These are phyloP conservation scores for Sussaba pulchella DNA, from an alignment of 2,888 invertebrate species.

Conservation along the genomic window DNA sequence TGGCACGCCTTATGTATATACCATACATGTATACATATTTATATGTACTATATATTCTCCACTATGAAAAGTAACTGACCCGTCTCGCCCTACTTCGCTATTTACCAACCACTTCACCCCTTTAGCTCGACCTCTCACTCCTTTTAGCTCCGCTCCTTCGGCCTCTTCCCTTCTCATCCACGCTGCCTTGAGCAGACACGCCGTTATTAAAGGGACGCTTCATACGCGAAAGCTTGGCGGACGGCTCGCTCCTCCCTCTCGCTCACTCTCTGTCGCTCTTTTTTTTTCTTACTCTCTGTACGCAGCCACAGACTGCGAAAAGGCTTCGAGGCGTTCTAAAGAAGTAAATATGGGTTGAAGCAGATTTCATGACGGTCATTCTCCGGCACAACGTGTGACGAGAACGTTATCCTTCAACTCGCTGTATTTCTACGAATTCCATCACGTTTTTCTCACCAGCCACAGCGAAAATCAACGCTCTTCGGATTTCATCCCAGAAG, in stretches of 20 bases:
- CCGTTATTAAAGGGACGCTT: slow-evolving; percentile 32
- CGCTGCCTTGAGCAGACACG: slow-evolving; percentile 26
- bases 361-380: background rate
- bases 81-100: slow-evolving; percentile 57
- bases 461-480: background rate
- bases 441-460: background rate
- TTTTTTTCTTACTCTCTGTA: no score
- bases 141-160: background rate
- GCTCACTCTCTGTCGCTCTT: no score
- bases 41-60: slow-evolving; percentile 32
- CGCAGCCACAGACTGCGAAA: slow-evolving; percentile 33
- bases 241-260: slow-evolving; percentile 2
- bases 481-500: background rate
- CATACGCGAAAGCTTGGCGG: slow-evolving; percentile 2
- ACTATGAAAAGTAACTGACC: slow-evolving; percentile 58
- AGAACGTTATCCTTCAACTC: background rate
- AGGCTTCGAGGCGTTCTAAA: slow-evolving; percentile 17
- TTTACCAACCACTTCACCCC: slow-evolving; percentile 59
- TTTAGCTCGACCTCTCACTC: slow-evolving; percentile 44
- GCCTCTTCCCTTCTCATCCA: background rate
- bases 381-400: background rate
- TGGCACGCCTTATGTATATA: slow-evolving; percentile 3
- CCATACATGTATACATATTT: background rate
- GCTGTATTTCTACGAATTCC: background rate
- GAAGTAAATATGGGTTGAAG: slow-evolving; percentile 4